Evolutionary conservation across 2,888 invertebrate species (phyloP), one percentile per base, ranked within the genome.

Genomic region (Resseliella maxima): DNA sequence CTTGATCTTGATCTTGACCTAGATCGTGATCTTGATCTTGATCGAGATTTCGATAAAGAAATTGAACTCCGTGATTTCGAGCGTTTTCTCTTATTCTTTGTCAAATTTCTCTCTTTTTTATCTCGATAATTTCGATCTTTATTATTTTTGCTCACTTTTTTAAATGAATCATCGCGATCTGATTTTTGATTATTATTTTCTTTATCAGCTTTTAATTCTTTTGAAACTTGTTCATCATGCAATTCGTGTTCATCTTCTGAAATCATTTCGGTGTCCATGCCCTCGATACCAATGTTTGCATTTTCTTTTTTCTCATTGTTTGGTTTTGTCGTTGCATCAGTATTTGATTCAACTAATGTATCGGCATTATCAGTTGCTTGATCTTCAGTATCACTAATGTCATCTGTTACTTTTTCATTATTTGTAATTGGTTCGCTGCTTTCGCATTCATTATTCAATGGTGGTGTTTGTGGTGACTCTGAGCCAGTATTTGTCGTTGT

Each of bases 81-180:
- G 87, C 87, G 50, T 88, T 88, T 86, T 88, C 89, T 85, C 86
- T 87, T 83, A 90, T 90, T 85, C 35, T 64, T 72, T n/a, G 27
- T 21, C 1, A 3, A 24, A 12, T 12, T 46, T 21, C 85, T 72
- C 85, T 88, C 89, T 18, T 87, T 86, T 86, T 94, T 94, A 85
- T 95, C 95, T 10, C 96, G 92, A 89, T 97, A 97, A 89, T 94
- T 96, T 87, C 95, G 92, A 89, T 95, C 96, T 89, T 95, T 96
- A 31, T 94, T 94, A 88, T 92, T 95, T 90, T 95, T 96, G 83
- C 95, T 95, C 18, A 95, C 92, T 90, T 96, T 96, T 89, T 96
- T 97, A 92, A 97, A 97, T 36, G 31, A 45, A 41, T 45, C 46
- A 45, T 86, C 72, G 0, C 89, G 94, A 94, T 85, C 93, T 92